Percentiles rank a stretch among this genome's conserved stretches.
Conservation (phyloP, 1,140 invertebrate genomes). For the Leptinotarsa defecta region DNA sequence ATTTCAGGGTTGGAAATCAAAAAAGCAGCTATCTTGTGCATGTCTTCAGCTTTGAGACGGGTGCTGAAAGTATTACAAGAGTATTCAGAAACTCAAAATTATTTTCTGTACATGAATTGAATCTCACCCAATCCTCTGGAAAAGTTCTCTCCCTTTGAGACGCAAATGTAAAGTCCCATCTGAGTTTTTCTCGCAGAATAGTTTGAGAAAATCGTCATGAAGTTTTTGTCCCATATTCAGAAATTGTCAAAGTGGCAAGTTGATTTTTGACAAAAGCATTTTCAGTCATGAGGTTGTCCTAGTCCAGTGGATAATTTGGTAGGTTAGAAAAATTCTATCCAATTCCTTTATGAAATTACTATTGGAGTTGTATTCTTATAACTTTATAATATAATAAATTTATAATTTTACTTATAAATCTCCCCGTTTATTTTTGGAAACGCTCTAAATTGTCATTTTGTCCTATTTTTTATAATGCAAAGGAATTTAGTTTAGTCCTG, state of each 20-base stretch:
- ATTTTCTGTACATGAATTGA: background rate
- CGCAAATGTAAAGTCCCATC: constrained; percentile 53
- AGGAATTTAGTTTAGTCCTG: too few relatives aligned
- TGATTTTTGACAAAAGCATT: background rate
- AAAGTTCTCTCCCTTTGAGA: constrained; percentile 52
- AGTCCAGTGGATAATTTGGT: too few relatives aligned
- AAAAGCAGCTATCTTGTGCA: constrained; percentile 58
- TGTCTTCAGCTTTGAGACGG: constrained; percentile 58
- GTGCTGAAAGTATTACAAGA: constrained; percentile 37
- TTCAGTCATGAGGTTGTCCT: too few relatives aligned
- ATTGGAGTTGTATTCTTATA: too few relatives aligned
- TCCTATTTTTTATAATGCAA: too few relatives aligned
- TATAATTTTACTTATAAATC: too few relatives aligned
- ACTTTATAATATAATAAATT: too few relatives aligned
- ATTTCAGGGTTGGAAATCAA: constrained; percentile 56
- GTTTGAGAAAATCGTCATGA: constrained; percentile 46
- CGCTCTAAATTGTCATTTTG: too few relatives aligned
- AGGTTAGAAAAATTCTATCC: too few relatives aligned
- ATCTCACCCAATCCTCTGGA: constrained; percentile 45
- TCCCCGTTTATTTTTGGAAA: too few relatives aligned
- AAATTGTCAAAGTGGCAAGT: constrained; percentile 2
- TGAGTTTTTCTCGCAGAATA: constrained; percentile 54
- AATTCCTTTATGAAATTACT: too few relatives aligned
- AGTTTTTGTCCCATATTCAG: background rate
- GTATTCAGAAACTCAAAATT: background rate